phyloP scores from a whole-genome alignment of 1,140 invertebrate genomes.

The Aphelenchoides fujianensis region DNA sequence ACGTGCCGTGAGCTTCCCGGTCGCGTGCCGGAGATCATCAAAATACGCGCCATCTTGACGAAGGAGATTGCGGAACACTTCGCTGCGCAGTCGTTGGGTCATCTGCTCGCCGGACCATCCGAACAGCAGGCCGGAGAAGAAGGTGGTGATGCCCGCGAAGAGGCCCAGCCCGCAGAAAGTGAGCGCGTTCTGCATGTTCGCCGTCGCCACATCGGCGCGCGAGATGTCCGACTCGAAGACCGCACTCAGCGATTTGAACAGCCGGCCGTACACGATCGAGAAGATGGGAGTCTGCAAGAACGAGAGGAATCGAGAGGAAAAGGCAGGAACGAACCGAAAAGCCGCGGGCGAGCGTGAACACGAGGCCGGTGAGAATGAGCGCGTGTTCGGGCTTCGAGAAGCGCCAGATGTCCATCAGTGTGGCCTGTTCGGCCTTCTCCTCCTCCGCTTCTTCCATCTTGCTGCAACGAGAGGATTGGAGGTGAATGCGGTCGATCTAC shows the following conservation, averaged over 20 bases:
- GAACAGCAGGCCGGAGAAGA: constrained; percentile 35
- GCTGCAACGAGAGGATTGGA: not conserved
- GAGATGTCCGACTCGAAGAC: not conserved
- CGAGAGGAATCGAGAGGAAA: not conserved
- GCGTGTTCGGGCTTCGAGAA: constrained; percentile 23
- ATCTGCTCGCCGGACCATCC: constrained; percentile 43
- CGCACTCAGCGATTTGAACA: constrained; percentile 30
- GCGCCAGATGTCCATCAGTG: constrained; percentile 13
- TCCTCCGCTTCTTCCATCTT: constrained; percentile 22
- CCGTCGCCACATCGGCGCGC: not conserved
- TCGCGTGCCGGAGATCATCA: constrained; percentile 65
- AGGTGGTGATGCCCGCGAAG: constrained; percentile 25
- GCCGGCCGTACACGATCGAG: constrained; percentile 49
- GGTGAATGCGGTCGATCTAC: not conserved
- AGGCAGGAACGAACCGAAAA: not conserved
- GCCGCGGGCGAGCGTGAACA: not conserved
- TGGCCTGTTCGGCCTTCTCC: constrained; percentile 11
- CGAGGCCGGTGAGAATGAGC: not conserved
- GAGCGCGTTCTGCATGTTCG: constrained; percentile 22
- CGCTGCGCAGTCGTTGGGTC: constrained; percentile 31
- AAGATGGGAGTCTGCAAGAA: constrained; percentile 38
- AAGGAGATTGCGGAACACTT: constrained; percentile 62
- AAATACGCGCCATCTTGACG: constrained; percentile 66
- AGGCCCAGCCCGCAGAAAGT: constrained; percentile 33
- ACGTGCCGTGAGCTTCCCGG: constrained; percentile 64